Base-by-base conservation (phyloP, 92 coral and sea anemone genomes). In the Epizoanthus rinbou region DNA sequence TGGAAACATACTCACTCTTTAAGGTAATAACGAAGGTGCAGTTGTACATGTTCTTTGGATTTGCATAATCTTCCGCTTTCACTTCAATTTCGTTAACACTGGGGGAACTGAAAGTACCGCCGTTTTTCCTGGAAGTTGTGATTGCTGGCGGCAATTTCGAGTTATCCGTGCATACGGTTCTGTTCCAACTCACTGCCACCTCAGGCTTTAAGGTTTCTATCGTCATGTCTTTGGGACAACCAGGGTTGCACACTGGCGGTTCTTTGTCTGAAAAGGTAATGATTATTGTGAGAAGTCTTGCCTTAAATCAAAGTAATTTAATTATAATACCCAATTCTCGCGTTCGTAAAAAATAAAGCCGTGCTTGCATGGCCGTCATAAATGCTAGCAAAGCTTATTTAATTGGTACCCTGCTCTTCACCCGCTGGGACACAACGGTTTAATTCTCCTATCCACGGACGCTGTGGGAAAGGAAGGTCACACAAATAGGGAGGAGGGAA, bases 141-240 rank as follows among this genome's bases (percentile, higher is more conserved):
- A 93, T 63, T 3, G 0, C 3, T 1, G 98, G 98, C 0, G 93
- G 91, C 0, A 65, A 8, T 8, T 93, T 97, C 0, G 97, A 93
- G 89, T 95, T 95, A 63, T 95, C 98, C 15, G 90, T 56, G 68
- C 94, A 95, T 0, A 1, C 53, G 3, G 98, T 91, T 31, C 80
- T 82, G 17, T 84, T 66, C 98, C 98, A 95, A 18, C 74, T 74
- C 14, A 92, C 91, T n/a, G 83, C 80, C 9, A 5, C 47, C 11
- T 65, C 58, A 15, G 33, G 0, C 14, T 86, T 83, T 4, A 52
- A 25, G 9, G 86, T 86, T 59, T 88, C 87, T 13, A 52, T 16
- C 15, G 72, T 64, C 67, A 89, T 85, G 67, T 84, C 87, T 64
- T 64, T 23, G 28, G 94, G 92, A 60, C 95, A 95, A 0, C 58